phyloP scores from a whole-genome alignment of 2,888 invertebrate species.

The Eupsilia transversa region DNA sequence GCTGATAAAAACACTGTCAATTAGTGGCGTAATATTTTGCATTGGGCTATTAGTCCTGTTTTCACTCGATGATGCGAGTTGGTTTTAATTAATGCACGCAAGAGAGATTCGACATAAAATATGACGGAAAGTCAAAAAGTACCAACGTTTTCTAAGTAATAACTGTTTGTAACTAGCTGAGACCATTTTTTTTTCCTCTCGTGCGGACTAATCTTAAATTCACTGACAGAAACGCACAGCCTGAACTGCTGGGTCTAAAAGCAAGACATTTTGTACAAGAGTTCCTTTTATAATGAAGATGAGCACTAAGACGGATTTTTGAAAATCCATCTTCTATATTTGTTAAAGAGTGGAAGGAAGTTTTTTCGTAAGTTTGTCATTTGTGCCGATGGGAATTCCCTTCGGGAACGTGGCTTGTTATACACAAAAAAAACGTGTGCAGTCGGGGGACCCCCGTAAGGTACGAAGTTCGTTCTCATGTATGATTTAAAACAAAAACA shows the following conservation, averaged over 20 bases:
- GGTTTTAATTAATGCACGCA: constrained; percentile 11
- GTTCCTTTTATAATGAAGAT: neutral
- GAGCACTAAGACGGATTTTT: neutral
- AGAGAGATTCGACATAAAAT: neutral
- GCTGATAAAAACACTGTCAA: constrained; percentile 1
- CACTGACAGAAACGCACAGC: no score
- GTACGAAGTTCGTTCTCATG: no score
- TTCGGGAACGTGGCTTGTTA: no score
- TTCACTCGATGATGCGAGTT: constrained; percentile 20
- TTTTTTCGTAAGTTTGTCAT: neutral
- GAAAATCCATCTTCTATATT: neutral
- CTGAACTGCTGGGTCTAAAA: no score
- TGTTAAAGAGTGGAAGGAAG: neutral
- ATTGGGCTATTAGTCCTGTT: neutral
- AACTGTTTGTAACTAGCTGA: no score
- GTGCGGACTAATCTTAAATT: no score
- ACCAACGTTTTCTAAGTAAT: neutral
- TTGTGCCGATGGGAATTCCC: neutral
- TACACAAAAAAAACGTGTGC: neutral
- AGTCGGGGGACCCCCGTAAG: no score
- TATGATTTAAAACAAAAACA: no score
- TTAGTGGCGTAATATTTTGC: constrained; percentile 6
- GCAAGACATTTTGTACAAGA: neutral
- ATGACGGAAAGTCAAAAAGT: neutral
- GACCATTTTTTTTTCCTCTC: neutral